Base-by-base conservation (phyloP, 2,888 invertebrate species). In the Lycocerus yunnanus region DNA sequence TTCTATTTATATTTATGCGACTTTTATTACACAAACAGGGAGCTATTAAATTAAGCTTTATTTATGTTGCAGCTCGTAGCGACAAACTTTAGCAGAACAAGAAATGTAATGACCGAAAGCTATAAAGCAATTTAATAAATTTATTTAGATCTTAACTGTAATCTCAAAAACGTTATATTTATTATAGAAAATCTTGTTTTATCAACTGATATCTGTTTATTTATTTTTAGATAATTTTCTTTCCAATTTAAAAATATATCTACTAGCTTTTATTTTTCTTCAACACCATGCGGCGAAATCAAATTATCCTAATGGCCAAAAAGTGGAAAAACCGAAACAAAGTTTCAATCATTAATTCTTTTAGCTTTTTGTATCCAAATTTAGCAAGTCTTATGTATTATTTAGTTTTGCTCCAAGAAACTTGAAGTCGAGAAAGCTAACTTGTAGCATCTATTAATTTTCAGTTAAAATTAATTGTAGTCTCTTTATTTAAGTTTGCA, bases 41-140 rank as follows among this genome's bases (percentile, higher is more conserved):
- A 69, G 71, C 73, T 76, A 71, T 73, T 73, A 73, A 76, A 73
- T 68, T 76, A 71, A 71, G 68, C 73, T 76, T 73, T 73, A 76
- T 76, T 76, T 76, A 76, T 73, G 71, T 68, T 21, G 71, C 65
- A 76, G 66, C 63, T 76, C 65, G 58, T 73, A 73, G 69, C 69
- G 70, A 59, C 72, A 67, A 70, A 61, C 72, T 75, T 75, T 72
- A 75, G 72, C 75, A 74, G 75, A 78, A 71, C 68, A 76, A 75
- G 72, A 73, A 77, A 76, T 72, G 74, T 73, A 75, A 73, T 76
- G 77, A 77, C 74, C 77, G 71, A 72, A 78, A 76, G 74, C 78
- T 76, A 78, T 80, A 78, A 80, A 80, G 74, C 77, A 76, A 74
- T 78, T 80, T 80, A 78, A 77, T 76, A 78, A 80, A 79, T 80